Evolutionary conservation across 2,888 invertebrate genomes (phyloP).

Genomic region (Pammene aurita): DNA sequence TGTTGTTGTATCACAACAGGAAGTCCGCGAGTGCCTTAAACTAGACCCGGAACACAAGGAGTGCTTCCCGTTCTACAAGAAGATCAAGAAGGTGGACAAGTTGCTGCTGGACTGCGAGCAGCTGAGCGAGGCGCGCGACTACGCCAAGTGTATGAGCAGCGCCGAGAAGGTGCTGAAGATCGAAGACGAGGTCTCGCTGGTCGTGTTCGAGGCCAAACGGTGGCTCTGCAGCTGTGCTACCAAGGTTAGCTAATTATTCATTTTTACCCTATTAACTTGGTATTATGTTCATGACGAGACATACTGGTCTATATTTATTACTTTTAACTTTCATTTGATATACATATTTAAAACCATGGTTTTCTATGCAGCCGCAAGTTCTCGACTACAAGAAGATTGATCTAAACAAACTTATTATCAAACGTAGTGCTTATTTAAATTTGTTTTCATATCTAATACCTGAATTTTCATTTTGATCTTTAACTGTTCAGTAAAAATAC

Average conservation of each 20-base stretch:
- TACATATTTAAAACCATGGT: no score
- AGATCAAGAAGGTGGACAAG: slow-evolving; percentile 96
- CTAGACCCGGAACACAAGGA: slow-evolving; percentile 98
- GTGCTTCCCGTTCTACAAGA: slow-evolving; percentile 98
- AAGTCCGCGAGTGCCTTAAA: slow-evolving; percentile 98
- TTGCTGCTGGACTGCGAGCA: slow-evolving; percentile 86
- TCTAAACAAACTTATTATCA: no score
- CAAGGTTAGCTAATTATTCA: slow-evolving; percentile 56
- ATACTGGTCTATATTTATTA: no score
- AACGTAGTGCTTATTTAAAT: no score
- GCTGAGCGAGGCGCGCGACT: slow-evolving; percentile 85
- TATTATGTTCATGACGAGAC: no score
- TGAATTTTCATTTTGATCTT: no score
- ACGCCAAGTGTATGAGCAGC: slow-evolving; percentile 86
- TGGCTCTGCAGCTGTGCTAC: slow-evolving; percentile 91
- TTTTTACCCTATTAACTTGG: neutral
- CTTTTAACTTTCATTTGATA: no score
- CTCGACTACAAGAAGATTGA: no score
- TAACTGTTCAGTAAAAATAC: no score
- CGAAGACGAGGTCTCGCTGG: slow-evolving; percentile 88
- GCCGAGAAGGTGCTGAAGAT: slow-evolving; percentile 86
- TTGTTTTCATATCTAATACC: no score
- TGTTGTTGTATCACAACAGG: slow-evolving; percentile 64
- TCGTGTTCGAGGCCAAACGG: slow-evolving; percentile 88
- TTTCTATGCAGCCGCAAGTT: no score